Evolutionary conservation across 2,113 vertebrate species (phyloP), one percentile per base, ranked within the genome.

Genomic region (Ellobius talpinus): DNA sequence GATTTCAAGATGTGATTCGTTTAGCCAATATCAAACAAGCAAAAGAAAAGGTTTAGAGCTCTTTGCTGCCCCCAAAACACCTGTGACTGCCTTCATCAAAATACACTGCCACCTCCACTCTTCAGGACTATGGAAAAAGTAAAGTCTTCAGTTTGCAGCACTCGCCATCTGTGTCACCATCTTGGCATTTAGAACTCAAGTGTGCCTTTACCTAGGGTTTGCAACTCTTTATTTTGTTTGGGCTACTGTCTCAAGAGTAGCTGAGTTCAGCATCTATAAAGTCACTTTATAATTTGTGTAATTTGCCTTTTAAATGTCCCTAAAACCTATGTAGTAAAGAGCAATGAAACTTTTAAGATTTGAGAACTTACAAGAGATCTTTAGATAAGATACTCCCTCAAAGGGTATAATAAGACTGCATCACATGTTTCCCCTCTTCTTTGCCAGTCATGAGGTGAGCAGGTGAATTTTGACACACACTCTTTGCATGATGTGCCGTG

Each of bases 1-100:
- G 24, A 5, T 17, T 52, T 91, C 29, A 52, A 42, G 33, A 76
- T 91, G 33, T 88, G 39, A 88, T 45, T 21, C 45, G 65, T 3
- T 26, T 63, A 17, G 61, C 36, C 24, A 89, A 82, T 39, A n/a
- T 82, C 21, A 68, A 17, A n/a, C 5, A 89, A 82, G 19, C 13
- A 52, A 45, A n/a, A 39, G 31, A 17, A 55, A 55, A 73, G 26
- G 4, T 72, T 14, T 45, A 0, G 23, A 90, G 45, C 6, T 1
- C 6, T 55, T 36, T 17, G 5, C 12, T 68, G 29, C 21, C 11
- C 58, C 33, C 16, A 26, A 10, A 61, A 24, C 2, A 47, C n/a
- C 33, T 0, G 4, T 26, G n/a, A 12, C 2, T 24, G 4, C 23
- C 31, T 4, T 68, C 24, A 4, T 3, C 26, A 5, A 0, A 33